These are phyloP conservation scores for Bombus sylvicola DNA, from an alignment of 1,140 invertebrate genomes.

Conservation along the genomic window DNA sequence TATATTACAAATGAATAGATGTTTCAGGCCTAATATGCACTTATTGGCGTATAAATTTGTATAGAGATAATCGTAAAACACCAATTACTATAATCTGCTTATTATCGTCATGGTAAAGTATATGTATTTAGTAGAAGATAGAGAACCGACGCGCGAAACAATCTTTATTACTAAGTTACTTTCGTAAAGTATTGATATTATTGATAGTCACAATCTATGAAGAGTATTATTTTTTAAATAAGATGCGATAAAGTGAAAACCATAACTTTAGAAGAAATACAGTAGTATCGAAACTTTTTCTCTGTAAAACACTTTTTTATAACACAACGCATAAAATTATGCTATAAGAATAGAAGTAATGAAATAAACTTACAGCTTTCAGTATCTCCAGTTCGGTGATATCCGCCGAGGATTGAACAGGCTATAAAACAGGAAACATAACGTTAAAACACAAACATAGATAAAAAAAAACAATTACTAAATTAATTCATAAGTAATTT, in stretches of 20 bases:
- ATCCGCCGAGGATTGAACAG: constrained; percentile 44
- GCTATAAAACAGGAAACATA: constrained; percentile 45
- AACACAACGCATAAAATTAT: background rate
- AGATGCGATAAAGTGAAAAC: background rate
- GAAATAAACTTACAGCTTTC: constrained; percentile 69
- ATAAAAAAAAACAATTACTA: too few species aligned
- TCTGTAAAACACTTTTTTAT: background rate
- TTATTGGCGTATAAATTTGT: background rate
- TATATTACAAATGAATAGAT: background rate
- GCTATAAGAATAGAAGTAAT: background rate
- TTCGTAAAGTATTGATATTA: background rate
- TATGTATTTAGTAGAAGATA: background rate
- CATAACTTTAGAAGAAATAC: too few species aligned
- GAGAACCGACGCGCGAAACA: background rate
- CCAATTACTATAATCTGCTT: too few species aligned
- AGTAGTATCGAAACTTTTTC: background rate
- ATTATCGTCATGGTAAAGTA: too few species aligned
- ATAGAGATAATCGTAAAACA: background rate
- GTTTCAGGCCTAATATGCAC: background rate
- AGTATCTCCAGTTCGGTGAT: constrained; percentile 69
- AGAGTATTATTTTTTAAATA: background rate
- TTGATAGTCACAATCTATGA: background rate
- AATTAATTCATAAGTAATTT: background rate
- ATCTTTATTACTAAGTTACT: background rate
- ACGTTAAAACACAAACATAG: background rate